Conservation (phyloP, 2,113 vertebrate species). For the Herpailurus yagouaroundi region DNA sequence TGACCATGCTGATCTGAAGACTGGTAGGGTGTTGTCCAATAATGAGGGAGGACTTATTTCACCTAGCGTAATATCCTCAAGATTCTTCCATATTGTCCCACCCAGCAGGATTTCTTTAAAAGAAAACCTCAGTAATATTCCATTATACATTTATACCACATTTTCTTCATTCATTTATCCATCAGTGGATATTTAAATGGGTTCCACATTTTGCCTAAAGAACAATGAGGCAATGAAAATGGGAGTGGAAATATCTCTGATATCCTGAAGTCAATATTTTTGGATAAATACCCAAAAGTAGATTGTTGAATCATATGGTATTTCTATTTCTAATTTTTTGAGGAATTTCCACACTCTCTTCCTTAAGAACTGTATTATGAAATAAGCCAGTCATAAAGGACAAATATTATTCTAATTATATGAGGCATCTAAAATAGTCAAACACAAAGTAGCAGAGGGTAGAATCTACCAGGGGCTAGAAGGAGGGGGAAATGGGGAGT, state of each 20-base stretch:
- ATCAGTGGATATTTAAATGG: neutral
- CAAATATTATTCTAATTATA: neutral
- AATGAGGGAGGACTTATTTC: neutral
- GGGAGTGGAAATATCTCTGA: neutral
- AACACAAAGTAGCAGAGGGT: neutral
- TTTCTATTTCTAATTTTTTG: neutral
- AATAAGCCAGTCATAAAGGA: neutral
- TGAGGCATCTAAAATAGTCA: neutral
- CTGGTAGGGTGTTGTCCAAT: neutral
- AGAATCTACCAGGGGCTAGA: neutral
- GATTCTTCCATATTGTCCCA: neutral
- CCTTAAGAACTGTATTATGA: neutral
- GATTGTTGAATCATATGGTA: neutral
- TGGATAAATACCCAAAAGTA: neutral
- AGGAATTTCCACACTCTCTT: neutral
- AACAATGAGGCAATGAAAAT: neutral
- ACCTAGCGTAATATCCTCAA: neutral
- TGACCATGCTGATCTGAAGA: neutral
- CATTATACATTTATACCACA: neutral
- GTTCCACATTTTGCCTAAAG: neutral
- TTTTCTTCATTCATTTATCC: neutral
- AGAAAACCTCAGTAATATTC: neutral
- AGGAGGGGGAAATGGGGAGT: neutral
- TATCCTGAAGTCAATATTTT: neutral
- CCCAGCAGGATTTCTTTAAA: neutral